Evolutionary conservation across 2,888 invertebrate genomes (phyloP).

Genomic region (Metopia argyrocephala): DNA sequence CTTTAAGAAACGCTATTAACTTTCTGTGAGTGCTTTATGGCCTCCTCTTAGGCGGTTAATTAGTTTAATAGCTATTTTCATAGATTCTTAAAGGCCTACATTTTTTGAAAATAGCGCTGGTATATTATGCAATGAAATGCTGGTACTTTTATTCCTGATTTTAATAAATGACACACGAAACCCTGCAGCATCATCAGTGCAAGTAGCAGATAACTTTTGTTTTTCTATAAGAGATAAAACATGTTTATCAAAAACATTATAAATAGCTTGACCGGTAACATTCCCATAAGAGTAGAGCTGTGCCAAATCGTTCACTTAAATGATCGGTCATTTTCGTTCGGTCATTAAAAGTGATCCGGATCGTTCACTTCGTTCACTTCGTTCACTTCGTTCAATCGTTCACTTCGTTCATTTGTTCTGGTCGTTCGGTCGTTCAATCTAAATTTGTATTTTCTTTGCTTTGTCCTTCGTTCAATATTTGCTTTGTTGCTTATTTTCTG

Average conservation of each 20-base stretch:
- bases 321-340: no score
- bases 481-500: no score
- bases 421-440: no score
- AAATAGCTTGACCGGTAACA: conserved; percentile 26
- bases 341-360: no score
- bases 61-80: conserved; percentile 19
- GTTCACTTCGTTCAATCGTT: no score
- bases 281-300: no score
- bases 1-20: not conserved
- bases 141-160: not conserved
- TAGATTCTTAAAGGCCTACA: conserved; percentile 12
- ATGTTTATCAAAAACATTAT: no score
- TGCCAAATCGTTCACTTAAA: no score
- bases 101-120: conserved; percentile 17
- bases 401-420: no score
- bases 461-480: no score
- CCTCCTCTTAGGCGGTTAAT: conserved; percentile 33
- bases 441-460: no score
- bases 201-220: conserved; percentile 8
- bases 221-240: conserved; percentile 10
- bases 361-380: no score
- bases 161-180: not conserved
- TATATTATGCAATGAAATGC: conserved; percentile 32
- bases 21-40: conserved; percentile 21
- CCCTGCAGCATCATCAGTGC: conserved; percentile 14